Percentiles rank a stretch among this genome's conserved stretches.
These are phyloP conservation scores for Sarcophaga peregrina DNA, from an alignment of 1,140 invertebrate genomes.

Conservation along the genomic window DNA sequence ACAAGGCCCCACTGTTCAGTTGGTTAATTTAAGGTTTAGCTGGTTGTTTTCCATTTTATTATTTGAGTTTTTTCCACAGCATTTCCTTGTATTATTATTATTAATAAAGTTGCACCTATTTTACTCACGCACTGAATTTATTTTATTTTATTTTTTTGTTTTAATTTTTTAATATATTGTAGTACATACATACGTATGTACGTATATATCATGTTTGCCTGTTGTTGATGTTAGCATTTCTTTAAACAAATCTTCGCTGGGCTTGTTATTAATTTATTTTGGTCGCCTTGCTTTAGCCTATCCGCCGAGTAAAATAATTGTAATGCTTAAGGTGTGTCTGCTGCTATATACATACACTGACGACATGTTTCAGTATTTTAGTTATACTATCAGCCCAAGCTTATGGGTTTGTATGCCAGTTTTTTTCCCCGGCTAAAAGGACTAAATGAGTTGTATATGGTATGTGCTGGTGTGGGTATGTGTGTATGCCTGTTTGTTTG, in stretches of 20 bases:
- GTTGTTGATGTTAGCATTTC: no score
- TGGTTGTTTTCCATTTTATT: not conserved
- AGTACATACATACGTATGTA: no score
- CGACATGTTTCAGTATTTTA: not conserved
- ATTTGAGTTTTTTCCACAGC: not conserved
- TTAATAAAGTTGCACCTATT: constrained; percentile 22
- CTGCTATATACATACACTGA: not conserved
- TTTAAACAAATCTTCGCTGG: no score
- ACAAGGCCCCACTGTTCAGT: not conserved
- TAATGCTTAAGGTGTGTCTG: constrained; percentile 9
- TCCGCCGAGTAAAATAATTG: not conserved
- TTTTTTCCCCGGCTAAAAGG: not conserved
- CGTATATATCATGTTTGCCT: no score
- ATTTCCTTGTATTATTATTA: not conserved
- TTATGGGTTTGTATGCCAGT: not conserved
- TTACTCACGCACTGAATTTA: constrained; percentile 8
- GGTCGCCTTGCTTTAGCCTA: not conserved
- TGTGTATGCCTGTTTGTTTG: no score
- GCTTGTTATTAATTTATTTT: no score
- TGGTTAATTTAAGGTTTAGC: no score
- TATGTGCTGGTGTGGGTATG: no score
- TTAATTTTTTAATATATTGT: no score
- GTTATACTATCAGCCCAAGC: not conserved
- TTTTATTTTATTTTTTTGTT: not conserved
- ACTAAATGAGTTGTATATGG: not conserved